phyloP scores from a whole-genome alignment of 1,140 invertebrate species.

The Mercenaria mercenaria region DNA sequence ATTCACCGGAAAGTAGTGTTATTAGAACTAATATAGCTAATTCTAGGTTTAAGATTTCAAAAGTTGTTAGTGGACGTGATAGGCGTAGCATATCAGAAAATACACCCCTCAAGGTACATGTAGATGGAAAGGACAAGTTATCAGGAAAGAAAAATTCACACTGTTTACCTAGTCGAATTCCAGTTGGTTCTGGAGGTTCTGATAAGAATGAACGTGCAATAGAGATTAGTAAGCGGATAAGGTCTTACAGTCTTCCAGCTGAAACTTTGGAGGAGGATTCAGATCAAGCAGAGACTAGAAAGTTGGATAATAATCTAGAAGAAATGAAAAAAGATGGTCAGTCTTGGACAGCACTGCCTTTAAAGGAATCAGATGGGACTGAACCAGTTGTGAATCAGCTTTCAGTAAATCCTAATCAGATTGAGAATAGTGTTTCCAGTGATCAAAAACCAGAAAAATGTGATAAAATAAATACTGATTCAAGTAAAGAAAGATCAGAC shows the following conservation, averaged over 20 bases:
- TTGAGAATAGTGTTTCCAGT: slow-evolving; percentile 19
- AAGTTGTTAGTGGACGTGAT: slow-evolving; percentile 42
- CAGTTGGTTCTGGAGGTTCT: slow-evolving; percentile 22
- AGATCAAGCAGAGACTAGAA: neutral
- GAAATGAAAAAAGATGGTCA: slow-evolving; percentile 33
- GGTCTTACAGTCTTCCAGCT: slow-evolving; percentile 60
- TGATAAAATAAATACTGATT: slow-evolving; percentile 42
- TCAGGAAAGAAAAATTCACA: slow-evolving; percentile 43
- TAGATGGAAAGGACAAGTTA: slow-evolving; percentile 55
- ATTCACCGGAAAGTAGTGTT: slow-evolving; percentile 65
- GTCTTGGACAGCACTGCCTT: neutral
- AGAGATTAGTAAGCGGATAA: slow-evolving; percentile 52
- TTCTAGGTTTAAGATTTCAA: slow-evolving; percentile 44
- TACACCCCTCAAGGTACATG: slow-evolving; percentile 56
- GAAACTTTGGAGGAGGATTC: slow-evolving; percentile 48
- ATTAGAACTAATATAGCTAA: slow-evolving; percentile 54
- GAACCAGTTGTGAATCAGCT: neutral
- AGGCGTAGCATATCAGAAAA: slow-evolving; percentile 66
- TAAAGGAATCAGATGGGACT: neutral
- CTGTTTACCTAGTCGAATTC: slow-evolving; percentile 51
- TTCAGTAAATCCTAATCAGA: slow-evolving; percentile 2
- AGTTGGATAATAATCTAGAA: neutral
- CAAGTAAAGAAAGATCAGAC: slow-evolving; percentile 8
- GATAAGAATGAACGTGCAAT: slow-evolving; percentile 54
- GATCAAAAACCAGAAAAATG: slow-evolving; percentile 50